phyloP scores from a whole-genome alignment of 2,113 vertebrate genomes.

The Pterocles orientalis region DNA sequence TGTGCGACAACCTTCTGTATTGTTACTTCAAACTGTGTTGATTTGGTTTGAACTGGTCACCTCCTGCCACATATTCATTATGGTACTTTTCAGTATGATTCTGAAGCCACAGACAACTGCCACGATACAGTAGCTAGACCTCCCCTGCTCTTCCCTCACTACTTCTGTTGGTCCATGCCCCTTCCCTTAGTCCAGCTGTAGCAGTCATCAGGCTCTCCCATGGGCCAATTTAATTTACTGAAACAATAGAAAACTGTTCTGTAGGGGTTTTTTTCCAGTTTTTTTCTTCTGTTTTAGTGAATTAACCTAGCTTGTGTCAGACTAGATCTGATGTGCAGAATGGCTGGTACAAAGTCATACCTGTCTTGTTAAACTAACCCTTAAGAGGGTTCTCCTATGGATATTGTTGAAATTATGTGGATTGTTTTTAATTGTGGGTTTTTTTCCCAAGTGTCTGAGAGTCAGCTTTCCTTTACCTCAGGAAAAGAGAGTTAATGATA shows the following conservation, averaged over 20 bases:
- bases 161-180: neutral
- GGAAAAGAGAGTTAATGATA: neutral
- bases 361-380: neutral
- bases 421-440: neutral
- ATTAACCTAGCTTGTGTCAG: neutral
- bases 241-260: neutral
- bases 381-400: neutral
- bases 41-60: neutral
- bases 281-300: neutral
- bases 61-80: neutral
- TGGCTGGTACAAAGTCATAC: neutral
- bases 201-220: neutral
- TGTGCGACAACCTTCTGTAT: neutral
- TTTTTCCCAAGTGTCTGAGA: neutral
- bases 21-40: neutral
- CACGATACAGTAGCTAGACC: neutral
- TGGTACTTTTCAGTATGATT: neutral
- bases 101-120: neutral
- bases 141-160: neutral
- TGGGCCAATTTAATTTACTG: neutral
- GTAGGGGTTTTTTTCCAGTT: fast-evolving
- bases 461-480: neutral
- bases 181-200: neutral
- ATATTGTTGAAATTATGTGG: neutral
- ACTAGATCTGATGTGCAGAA: neutral